phyloP scores from a whole-genome alignment of 2,113 vertebrate genomes.

The Callipepla californica region DNA sequence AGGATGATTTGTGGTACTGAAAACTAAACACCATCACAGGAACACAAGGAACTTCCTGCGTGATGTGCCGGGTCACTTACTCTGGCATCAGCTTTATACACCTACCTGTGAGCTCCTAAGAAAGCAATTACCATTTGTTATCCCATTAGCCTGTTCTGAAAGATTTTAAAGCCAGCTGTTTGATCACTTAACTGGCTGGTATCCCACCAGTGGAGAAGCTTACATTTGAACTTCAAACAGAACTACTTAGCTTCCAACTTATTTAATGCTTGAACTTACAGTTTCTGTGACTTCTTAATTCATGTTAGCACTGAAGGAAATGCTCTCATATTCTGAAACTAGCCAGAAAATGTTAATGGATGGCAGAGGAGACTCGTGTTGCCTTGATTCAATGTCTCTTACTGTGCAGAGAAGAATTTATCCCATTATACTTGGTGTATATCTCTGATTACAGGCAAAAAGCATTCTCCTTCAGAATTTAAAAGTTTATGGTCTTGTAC shows the following conservation, averaged over 20 bases:
- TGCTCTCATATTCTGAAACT: background rate
- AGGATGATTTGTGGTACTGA: background rate
- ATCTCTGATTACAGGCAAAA: background rate
- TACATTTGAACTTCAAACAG: background rate
- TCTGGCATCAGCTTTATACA: background rate
- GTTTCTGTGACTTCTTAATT: background rate
- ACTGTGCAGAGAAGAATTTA: background rate
- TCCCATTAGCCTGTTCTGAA: background rate
- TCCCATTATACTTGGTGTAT: background rate
- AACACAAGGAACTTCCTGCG: background rate
- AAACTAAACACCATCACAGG: fast-evolving
- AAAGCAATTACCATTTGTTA: background rate
- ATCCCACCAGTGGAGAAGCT: background rate
- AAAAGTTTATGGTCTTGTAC: background rate
- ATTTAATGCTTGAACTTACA: background rate
- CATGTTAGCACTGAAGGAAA: background rate
- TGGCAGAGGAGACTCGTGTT: background rate
- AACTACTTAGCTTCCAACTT: background rate
- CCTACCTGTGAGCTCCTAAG: background rate
- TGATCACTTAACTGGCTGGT: background rate
- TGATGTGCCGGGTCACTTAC: background rate
- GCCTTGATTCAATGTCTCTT: background rate
- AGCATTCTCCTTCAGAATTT: background rate
- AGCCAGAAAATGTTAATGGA: background rate
- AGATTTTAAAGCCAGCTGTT: background rate